Conservation (phyloP, 2,888 invertebrate genomes). For the Spodoptera exigua region DNA sequence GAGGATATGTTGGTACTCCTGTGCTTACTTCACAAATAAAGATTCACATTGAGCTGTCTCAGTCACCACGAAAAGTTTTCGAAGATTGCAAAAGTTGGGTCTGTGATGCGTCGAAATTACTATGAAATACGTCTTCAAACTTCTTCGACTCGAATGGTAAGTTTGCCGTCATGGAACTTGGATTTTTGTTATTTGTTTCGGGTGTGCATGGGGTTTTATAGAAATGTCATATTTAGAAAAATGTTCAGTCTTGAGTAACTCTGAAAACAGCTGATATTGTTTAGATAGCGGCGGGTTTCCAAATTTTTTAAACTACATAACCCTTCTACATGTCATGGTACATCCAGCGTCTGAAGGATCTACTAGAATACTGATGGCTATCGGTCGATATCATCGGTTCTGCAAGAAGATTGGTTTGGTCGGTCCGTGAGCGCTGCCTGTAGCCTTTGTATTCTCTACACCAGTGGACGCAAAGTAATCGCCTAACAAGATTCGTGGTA, state of each 20-base stretch:
- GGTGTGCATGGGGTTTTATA: constrained; percentile 72
- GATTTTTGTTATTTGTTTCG: constrained; percentile 68
- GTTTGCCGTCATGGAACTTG: constrained; percentile 69
- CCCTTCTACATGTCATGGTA: constrained; percentile 45
- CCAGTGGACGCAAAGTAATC: constrained; percentile 29
- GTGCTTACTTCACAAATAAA: constrained; percentile 43
- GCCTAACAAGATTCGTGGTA: constrained; percentile 20
- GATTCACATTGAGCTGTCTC: constrained; percentile 53
- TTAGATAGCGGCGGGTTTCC: constrained; percentile 56
- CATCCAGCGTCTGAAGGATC: constrained; percentile 50
- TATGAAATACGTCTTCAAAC: constrained; percentile 55
- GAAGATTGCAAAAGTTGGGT: constrained; percentile 67
- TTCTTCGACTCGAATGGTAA: constrained; percentile 69
- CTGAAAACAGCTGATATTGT: constrained; percentile 51
- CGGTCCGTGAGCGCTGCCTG: constrained; percentile 44
- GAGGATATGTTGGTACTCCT: constrained; percentile 35
- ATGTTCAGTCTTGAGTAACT: constrained; percentile 49
- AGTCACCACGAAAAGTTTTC: constrained; percentile 63
- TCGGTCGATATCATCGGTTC: constrained; percentile 28
- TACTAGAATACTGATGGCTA: constrained; percentile 33
- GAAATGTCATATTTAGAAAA: constrained; percentile 47
- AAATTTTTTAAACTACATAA: constrained; percentile 51
- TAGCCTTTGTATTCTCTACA: constrained; percentile 31
- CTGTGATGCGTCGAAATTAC: constrained; percentile 57
- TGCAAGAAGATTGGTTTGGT: constrained; percentile 61